A percentile compares a stretch with the other conserved stretches of the same genome.
Conservation (phyloP, 92 coral and sea anemone species). For the Chrysogorgia sp. region DNA sequence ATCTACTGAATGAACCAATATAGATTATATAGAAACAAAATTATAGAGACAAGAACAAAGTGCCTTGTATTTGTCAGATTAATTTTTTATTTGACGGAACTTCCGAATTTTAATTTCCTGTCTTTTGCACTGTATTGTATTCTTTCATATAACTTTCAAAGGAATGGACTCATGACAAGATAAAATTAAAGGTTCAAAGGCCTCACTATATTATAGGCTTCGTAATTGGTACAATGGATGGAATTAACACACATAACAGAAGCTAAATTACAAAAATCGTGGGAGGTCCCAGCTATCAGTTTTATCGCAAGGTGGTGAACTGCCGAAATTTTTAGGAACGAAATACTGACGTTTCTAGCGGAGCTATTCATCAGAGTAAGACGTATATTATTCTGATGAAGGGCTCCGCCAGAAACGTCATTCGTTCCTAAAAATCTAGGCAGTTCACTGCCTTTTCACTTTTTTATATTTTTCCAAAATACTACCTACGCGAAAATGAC, state of each 20-base stretch:
- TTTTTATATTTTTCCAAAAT: no score
- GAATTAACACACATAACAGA: background rate
- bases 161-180: background rate
- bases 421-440: no score
- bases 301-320: background rate
- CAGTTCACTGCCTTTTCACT: no score
- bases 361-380: background rate
- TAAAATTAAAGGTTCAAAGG: background rate
- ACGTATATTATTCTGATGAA: no score
- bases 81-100: background rate
- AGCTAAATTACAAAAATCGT: background rate
- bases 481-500: no score
- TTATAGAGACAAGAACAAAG: background rate
- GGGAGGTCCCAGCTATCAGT: background rate
- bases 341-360: background rate
- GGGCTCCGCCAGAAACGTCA: no score
- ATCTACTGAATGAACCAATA: conserved; percentile 5
- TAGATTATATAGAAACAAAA: background rate
- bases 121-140: conserved; percentile 17
- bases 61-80: background rate
- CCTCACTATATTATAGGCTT: background rate
- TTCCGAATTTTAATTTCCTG: conserved; percentile 32
- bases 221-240: background rate
- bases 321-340: background rate
- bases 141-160: background rate